These are phyloP conservation scores for Alethe diademata DNA, from an alignment of 2,113 vertebrate genomes.

Conservation along the genomic window DNA sequence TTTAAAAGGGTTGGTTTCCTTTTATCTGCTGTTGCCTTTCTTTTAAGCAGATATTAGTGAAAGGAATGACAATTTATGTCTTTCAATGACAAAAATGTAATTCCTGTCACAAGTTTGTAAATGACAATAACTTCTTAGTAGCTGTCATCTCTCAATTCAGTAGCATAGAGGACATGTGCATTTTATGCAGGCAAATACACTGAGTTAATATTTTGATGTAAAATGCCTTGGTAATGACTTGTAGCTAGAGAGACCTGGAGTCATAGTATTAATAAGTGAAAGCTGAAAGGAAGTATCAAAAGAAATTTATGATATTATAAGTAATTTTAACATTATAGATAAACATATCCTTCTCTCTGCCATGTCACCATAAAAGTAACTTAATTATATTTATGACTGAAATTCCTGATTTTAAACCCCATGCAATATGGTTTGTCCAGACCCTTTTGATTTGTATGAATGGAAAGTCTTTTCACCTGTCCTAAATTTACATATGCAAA, in stretches of 20 bases:
- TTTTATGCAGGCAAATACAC: background rate
- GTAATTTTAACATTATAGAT: background rate
- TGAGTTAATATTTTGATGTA: background rate
- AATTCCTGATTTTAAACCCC: background rate
- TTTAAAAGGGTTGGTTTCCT: background rate
- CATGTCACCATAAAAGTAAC: background rate
- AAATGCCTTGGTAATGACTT: background rate
- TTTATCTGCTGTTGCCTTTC: background rate
- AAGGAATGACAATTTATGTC: background rate
- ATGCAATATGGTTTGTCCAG: background rate
- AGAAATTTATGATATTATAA: background rate
- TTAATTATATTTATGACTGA: background rate
- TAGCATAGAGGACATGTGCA: background rate
- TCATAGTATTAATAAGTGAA: background rate
- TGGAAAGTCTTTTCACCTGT: background rate
- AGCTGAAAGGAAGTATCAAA: background rate
- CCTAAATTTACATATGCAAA: background rate
- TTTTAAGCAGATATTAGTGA: background rate
- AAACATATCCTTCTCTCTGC: background rate
- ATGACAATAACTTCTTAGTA: background rate
- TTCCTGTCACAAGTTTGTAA: background rate
- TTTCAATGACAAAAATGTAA: background rate
- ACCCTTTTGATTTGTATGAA: background rate
- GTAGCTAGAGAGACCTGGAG: background rate
- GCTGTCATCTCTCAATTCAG: background rate